Base-by-base conservation (phyloP, 2,888 invertebrate species). In the Watsonalla binaria region DNA sequence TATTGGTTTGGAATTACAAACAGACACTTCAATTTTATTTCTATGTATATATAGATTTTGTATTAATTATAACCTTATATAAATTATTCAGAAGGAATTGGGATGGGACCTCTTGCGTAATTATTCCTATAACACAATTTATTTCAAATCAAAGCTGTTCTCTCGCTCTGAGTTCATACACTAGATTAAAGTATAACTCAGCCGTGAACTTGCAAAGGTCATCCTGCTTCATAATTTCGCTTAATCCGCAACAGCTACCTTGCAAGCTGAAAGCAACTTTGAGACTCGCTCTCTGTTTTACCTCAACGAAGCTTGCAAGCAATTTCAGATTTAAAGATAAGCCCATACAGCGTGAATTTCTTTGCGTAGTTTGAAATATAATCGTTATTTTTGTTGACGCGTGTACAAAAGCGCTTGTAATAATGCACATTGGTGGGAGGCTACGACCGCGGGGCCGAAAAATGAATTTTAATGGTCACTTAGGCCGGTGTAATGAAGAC, bases 381-480 rank as follows among this genome's bases (percentile, higher is more conserved):
- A n/a, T 34, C 37, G 37, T 5, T 37, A 47, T 35, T 14, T 35
- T 9, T 48, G 37, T 49, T 49, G 49, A 49, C 49, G 37, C 49
- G 39, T 49, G 37, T 49, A 49, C 11, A 35, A 35, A 48, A 48
- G 13, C 34, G 34, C 4, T 14, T 37, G 34, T 48, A 35, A 34
- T 48, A 48, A 54, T 56, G 59, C 52, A 55, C 59, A 61, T 61
- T 54, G 53, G 57, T 47, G 54, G 63, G 65, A 59, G 60, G 51
- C 51, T 60, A 56, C 24, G 59, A 69, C 72, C 72, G 66, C 66
- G 65, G 74, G 78, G 74, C 58, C 73, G 76, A 79, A 80, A 82
- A 84, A 84, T 84, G 82, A 86, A 86, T 86, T 84, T 84, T 86
- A 86, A 86, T 85, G 84, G 83, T 83, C 83, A 82, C 80, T 85